These are phyloP conservation scores for Henicopernis longicauda DNA, from an alignment of 2,113 vertebrate genomes.

Conservation along the genomic window DNA sequence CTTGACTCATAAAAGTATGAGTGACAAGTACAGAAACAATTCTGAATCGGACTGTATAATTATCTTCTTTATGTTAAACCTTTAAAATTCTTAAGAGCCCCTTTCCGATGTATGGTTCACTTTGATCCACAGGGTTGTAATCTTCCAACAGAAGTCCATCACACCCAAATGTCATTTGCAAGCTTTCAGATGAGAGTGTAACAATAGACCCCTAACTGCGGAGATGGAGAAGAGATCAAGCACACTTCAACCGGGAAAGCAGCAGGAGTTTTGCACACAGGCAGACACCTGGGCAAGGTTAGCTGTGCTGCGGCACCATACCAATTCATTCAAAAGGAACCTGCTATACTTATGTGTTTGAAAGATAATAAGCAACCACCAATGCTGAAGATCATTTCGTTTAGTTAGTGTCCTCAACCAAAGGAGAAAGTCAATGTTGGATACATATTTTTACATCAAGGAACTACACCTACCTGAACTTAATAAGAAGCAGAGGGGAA, in stretches of 20 bases:
- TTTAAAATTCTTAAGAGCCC: constrained; percentile 62
- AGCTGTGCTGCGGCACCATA: not conserved
- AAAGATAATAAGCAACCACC: not conserved
- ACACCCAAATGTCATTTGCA: constrained; percentile 65
- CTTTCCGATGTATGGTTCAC: constrained; percentile 36
- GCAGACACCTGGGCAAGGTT: constrained; percentile 58
- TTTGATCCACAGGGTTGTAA: constrained; percentile 67
- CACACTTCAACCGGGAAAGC: constrained; percentile 42
- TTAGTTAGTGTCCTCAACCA: not conserved
- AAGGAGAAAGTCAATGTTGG: constrained; percentile 27
- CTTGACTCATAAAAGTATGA: not conserved
- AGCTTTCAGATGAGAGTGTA: constrained; percentile 58
- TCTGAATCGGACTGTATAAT: constrained; percentile 58
- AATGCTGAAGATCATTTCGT: not conserved
- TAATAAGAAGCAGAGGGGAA: constrained; percentile 12
- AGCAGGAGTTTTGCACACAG: constrained; percentile 24
- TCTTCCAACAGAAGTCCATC: constrained; percentile 64
- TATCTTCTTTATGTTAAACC: constrained; percentile 61
- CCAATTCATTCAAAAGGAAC: constrained; percentile 25
- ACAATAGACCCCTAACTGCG: constrained; percentile 60
- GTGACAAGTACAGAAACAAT: constrained; percentile 57
- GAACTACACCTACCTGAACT: constrained; percentile 12
- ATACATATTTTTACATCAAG: constrained; percentile 28
- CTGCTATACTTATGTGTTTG: not conserved
- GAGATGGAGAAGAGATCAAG: constrained; percentile 63